A percentile compares a stretch with the other conserved stretches of the same genome.
phyloP scores from a whole-genome alignment of 2,888 invertebrate species.

The Lasioglossum lativentre region DNA sequence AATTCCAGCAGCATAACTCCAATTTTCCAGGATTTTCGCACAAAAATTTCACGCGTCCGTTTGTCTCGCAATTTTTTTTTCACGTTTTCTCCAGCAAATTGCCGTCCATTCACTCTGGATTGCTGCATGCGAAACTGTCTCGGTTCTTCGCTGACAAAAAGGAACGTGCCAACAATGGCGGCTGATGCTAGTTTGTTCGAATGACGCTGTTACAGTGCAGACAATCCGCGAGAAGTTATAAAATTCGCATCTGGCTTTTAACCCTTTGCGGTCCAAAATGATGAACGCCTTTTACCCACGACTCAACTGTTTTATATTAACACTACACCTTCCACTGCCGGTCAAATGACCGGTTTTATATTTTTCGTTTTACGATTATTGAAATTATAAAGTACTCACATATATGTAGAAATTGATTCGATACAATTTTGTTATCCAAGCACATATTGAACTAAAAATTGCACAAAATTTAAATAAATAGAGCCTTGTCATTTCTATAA shows the following conservation, averaged over 20 bases:
- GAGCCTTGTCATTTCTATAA: too few species aligned
- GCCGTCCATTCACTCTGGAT: neutral
- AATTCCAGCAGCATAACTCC: slow-evolving; percentile 9
- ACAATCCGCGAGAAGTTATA: neutral
- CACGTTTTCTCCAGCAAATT: neutral
- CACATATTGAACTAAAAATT: too few species aligned
- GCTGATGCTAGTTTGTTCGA: neutral
- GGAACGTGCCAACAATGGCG: neutral
- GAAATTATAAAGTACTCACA: too few species aligned
- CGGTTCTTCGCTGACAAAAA: neutral
- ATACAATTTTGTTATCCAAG: too few species aligned
- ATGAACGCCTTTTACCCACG: neutral
- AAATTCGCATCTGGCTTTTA: neutral
- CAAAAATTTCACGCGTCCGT: neutral
- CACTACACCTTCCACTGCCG: too few species aligned
- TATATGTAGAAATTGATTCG: too few species aligned
- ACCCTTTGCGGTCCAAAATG: neutral
- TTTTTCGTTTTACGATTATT: too few species aligned
- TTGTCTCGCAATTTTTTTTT: neutral
- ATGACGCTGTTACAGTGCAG: neutral
- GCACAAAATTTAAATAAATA: too few species aligned
- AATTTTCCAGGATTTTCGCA: neutral
- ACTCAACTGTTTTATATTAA: neutral
- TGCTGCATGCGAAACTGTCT: neutral
- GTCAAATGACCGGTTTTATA: too few species aligned